Evolutionary conservation across 2,113 vertebrate species (phyloP).

Genomic region (Archilochus colubris): DNA sequence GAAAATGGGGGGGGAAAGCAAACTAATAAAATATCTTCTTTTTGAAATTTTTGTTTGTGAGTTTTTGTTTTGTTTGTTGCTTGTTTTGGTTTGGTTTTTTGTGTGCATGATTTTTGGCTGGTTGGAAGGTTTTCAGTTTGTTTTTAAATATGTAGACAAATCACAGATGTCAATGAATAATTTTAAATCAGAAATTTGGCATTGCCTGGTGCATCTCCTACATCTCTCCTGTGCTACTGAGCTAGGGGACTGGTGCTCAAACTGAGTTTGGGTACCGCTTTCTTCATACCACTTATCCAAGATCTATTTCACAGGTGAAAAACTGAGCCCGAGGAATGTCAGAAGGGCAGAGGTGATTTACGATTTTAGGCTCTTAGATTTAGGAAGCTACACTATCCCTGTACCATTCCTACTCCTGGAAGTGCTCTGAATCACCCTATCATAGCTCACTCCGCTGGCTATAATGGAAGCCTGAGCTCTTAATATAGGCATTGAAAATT

Average conservation of each 20-base stretch:
- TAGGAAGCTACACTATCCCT: not conserved
- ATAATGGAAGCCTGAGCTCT: conserved; percentile 23
- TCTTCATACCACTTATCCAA: not conserved
- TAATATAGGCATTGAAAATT: conserved; percentile 14
- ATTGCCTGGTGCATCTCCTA: not conserved
- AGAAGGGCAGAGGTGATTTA: not conserved
- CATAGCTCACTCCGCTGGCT: not conserved
- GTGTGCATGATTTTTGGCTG: too few relatives aligned
- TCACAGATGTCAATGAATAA: not conserved
- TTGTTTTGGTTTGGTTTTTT: too few relatives aligned
- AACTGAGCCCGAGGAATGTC: not conserved
- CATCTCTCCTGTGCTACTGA: not conserved
- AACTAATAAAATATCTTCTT: not conserved
- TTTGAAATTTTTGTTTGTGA: not conserved
- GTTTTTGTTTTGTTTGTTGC: not conserved
- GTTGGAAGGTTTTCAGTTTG: too few relatives aligned
- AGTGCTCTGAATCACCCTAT: not conserved
- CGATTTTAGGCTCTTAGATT: not conserved
- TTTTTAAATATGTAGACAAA: not conserved
- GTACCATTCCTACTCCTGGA: not conserved
- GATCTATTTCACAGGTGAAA: not conserved
- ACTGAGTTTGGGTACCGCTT: not conserved
- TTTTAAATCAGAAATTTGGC: not conserved
- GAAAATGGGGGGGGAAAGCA: fast-evolving
- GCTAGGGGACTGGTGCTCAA: not conserved